phyloP scores from a whole-genome alignment of 1,140 invertebrate genomes.

The Patella vulgata region DNA sequence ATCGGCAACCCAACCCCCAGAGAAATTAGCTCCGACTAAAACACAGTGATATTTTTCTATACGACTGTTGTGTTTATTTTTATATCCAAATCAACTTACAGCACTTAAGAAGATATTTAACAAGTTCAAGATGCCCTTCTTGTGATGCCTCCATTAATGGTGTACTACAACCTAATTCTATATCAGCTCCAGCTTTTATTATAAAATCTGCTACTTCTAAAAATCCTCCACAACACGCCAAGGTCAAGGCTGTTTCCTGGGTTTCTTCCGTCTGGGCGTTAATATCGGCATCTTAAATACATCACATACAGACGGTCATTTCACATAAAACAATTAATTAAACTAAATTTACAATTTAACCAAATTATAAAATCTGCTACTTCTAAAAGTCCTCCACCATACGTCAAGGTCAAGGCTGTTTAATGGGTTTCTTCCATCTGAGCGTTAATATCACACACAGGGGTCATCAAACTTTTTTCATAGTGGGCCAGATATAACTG shows the following conservation, averaged over 20 bases:
- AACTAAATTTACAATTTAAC: neutral
- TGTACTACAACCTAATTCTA: conserved; percentile 95
- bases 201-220: conserved; percentile 97
- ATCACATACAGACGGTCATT: neutral
- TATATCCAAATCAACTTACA: too few relatives aligned
- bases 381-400: conserved; percentile 96
- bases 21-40: too few relatives aligned
- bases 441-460: conserved; percentile 85
- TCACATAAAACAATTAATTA: too few relatives aligned
- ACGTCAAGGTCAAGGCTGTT: conserved; percentile 95
- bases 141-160: conserved; percentile 98
- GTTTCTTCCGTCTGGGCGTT: conserved; percentile 98
- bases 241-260: conserved; percentile 95
- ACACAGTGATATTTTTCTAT: too few relatives aligned
- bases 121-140: conserved; percentile 94
- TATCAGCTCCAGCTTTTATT: conserved; percentile 93
- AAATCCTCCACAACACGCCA: conserved; percentile 97
- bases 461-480: too few relatives aligned
- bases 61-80: too few relatives aligned
- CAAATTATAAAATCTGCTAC: conserved; percentile 94
- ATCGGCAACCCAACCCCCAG: too few relatives aligned
- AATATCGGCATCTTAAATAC: conserved; percentile 84
- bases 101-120: conserved; percentile 70
- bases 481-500: too few relatives aligned
- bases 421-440: conserved; percentile 98